Conservation (phyloP, 1,140 invertebrate species). For the Helicorthomorpha holstii region DNA sequence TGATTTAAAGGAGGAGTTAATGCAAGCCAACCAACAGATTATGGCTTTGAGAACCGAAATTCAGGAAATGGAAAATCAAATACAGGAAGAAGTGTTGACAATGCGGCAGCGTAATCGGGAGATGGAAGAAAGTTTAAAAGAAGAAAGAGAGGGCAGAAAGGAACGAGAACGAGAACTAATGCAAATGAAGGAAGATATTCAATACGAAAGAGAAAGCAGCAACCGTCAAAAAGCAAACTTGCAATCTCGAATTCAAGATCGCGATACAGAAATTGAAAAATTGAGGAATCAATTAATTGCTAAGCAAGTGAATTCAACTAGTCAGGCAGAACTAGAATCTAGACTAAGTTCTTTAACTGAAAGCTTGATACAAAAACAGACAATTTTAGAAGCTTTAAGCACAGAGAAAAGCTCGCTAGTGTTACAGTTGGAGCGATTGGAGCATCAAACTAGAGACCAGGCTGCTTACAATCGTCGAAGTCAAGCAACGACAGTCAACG, state of each 20-base stretch:
- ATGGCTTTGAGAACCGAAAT: slow-evolving; percentile 36
- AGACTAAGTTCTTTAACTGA: slow-evolving; percentile 52
- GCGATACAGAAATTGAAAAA: slow-evolving; percentile 40
- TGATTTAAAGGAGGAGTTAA: slow-evolving; percentile 39
- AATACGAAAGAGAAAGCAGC: slow-evolving; percentile 39
- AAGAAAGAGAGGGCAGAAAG: slow-evolving; percentile 33
- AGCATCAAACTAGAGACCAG: slow-evolving; percentile 26
- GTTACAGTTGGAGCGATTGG: slow-evolving; percentile 59
- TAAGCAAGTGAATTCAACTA: slow-evolving; percentile 29
- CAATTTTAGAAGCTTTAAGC: slow-evolving; percentile 50
- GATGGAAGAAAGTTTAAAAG: slow-evolving; percentile 35
- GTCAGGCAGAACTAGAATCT: slow-evolving; percentile 43
- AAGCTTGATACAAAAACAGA: slow-evolving; percentile 62
- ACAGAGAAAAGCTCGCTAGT: slow-evolving; percentile 60
- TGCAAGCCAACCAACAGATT: slow-evolving; percentile 33
- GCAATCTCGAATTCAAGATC: slow-evolving; percentile 34
- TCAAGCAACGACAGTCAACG: slow-evolving; percentile 26
- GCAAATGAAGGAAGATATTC: slow-evolving; percentile 35
- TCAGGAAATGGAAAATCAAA: slow-evolving; percentile 25
- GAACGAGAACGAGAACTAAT: slow-evolving; percentile 40
- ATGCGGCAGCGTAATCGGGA: slow-evolving; percentile 23
- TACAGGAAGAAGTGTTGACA: slow-evolving; percentile 20
- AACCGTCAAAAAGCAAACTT: slow-evolving; percentile 32
- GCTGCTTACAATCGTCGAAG: slow-evolving; percentile 16
- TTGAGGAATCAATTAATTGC: slow-evolving; percentile 37